A percentile compares a stretch with the other conserved stretches of the same genome.
phyloP scores from a whole-genome alignment of 2,797 vertebrate genomes.

The Typhlichthys subterraneus region DNA sequence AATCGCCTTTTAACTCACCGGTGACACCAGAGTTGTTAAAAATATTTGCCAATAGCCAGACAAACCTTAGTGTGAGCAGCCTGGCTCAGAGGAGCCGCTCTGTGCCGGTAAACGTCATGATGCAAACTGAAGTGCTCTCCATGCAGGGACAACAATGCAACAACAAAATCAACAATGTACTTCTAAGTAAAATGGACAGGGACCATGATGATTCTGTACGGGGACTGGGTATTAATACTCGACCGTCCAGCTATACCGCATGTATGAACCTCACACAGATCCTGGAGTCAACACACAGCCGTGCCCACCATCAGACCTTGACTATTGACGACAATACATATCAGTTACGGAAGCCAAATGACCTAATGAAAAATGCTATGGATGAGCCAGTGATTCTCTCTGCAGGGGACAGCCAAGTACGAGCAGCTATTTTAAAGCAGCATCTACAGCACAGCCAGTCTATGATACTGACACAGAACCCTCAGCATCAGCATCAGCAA shows the following conservation, averaged over 20 bases:
- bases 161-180: slow-evolving; percentile 87
- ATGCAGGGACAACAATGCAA: slow-evolving; percentile 81
- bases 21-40: slow-evolving; percentile 87
- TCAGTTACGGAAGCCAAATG: slow-evolving; percentile 88
- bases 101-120: slow-evolving; percentile 95
- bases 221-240: slow-evolving; percentile 90
- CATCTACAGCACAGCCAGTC: slow-evolving; percentile 56
- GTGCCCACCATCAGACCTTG: slow-evolving; percentile 83
- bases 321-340: slow-evolving; percentile 79
- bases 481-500: slow-evolving; percentile 59
- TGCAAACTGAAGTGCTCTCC: slow-evolving; percentile 90
- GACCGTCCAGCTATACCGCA: slow-evolving; percentile 92
- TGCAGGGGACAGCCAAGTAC: slow-evolving; percentile 81
- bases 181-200: slow-evolving; percentile 92
- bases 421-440: slow-evolving; percentile 73
- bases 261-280: slow-evolving; percentile 99
- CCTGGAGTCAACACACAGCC: slow-evolving; percentile 84
- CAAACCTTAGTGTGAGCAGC: slow-evolving; percentile 82
- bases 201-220: slow-evolving; percentile 85
- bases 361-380: slow-evolving; percentile 88
- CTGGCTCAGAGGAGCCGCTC: slow-evolving; percentile 97
- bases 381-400: slow-evolving; percentile 85
- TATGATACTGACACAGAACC: slow-evolving; percentile 48
- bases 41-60: slow-evolving; percentile 83
- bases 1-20: slow-evolving; percentile 88